Evolutionary conservation across 2,797 vertebrate genomes (phyloP), one percentile per base, ranked within the genome.

Genomic region (Schizopygopsis malacanthus): DNA sequence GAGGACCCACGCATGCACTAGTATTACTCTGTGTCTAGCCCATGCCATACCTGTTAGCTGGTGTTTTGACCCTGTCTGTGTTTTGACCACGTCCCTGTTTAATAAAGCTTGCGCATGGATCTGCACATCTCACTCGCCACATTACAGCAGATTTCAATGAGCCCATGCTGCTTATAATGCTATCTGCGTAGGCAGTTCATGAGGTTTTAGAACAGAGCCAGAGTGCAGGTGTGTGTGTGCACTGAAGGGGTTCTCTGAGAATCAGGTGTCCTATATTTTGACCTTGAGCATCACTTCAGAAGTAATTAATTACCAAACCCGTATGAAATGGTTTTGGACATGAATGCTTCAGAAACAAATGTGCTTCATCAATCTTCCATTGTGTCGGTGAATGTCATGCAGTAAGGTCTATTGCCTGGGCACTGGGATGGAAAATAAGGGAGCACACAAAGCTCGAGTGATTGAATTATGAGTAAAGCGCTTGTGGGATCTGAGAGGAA

Each of bases 281-380:
- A 95, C 94, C 94, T 95, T 94, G 94, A 93, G 87, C 81, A 90
- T 90, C 87, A 91, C 84, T 90, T 91, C 83, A 88, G 90, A 85
- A 69, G 78, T 89, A 90, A 94, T 94, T 94, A 94, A 94, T 95
- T 92, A 93, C 91, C 91, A 91, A 90, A 91, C 90, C 93, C 91
- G 92, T 90, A 92, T 91, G 83, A 93, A 94, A 95, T 93, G 89
- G 93, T 93, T 93, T 94, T 95, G 91, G 91, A 88, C 93, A 92
- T 92, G 91, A 92, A 86, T 87, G 92, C 89, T 82, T 90, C 90
- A 90, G 88, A 91, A 88, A 75, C 83, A 89, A 79, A 93, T 89
- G 85, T 88, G 87, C 84, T 88, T 89, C 91, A 91, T 93, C 92
- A 87, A 91, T 93, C 90, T 91, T 89, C 90, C 88, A 76, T 88